A percentile compares a stretch with the other conserved stretches of the same genome.
phyloP scores from a whole-genome alignment of 2,113 vertebrate genomes.

The Procavia capensis region DNA sequence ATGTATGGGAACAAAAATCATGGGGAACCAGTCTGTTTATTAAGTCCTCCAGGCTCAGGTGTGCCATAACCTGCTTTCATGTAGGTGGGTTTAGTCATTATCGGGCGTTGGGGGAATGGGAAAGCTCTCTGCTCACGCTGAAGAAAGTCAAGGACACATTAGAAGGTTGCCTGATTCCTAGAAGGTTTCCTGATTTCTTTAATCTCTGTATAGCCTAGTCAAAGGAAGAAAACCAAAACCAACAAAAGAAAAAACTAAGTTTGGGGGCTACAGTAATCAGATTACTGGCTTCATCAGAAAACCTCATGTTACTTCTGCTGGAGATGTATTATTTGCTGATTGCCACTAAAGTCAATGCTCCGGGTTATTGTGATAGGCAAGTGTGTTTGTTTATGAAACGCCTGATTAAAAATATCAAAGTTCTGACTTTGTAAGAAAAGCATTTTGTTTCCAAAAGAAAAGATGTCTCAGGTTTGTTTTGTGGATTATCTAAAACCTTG shows the following conservation, averaged over 20 bases:
- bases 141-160: background rate
- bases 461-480: conserved; percentile 79
- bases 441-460: conserved; percentile 30
- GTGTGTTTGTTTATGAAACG: background rate
- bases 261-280: background rate
- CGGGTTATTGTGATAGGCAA: background rate
- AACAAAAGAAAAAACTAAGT: background rate
- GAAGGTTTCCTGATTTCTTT: background rate
- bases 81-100: background rate
- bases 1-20: background rate
- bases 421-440: conserved; percentile 46
- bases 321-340: background rate
- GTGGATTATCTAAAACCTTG: conserved; percentile 69
- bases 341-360: background rate
- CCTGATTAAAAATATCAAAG: background rate
- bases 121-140: background rate
- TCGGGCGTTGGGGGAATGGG: background rate
- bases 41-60: background rate
- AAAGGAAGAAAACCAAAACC: conserved; percentile 45
- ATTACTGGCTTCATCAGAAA: conserved; percentile 32
- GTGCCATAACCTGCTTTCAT: background rate
- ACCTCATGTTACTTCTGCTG: background rate
- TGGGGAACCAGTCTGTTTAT: background rate
- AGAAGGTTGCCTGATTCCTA: background rate
- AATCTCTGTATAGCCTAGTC: background rate